phyloP scores from a whole-genome alignment of 2,797 vertebrate species.

The Florisuga fusca region DNA sequence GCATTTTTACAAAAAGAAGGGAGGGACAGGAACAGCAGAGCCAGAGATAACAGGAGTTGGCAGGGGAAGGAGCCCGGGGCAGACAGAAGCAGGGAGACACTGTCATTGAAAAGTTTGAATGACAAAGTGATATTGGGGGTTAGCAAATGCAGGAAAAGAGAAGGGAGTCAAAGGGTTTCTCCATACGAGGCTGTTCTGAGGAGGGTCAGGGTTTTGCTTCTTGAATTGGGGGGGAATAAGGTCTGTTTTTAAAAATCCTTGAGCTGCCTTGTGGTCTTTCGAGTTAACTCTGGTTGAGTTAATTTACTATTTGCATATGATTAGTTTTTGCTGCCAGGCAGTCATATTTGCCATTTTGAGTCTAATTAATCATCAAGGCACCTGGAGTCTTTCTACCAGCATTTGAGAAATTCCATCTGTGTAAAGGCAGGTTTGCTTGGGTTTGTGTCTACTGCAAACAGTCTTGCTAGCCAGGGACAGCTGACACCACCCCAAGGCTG shows the following conservation, averaged over 20 bases:
- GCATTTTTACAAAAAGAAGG: neutral
- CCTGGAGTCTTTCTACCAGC: neutral
- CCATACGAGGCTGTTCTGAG: neutral
- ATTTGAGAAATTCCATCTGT: neutral
- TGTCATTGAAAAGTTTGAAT: neutral
- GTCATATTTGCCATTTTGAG: constrained; percentile 19
- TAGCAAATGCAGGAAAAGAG: neutral
- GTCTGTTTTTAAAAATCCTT: neutral
- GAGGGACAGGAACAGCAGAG: neutral
- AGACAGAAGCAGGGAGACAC: neutral
- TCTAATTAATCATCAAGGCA: constrained; percentile 42
- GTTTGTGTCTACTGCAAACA: neutral
- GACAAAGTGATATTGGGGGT: neutral
- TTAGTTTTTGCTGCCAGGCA: neutral
- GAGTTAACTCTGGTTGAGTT: neutral
- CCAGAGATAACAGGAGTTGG: neutral
- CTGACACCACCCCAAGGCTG: rapidly evolving
- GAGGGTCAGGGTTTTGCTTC: neutral
- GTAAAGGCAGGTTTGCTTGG: neutral
- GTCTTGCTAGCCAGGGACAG: neutral
- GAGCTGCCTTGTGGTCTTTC: neutral
- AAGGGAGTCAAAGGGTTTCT: neutral
- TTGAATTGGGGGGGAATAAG: neutral
- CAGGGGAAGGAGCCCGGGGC: neutral
- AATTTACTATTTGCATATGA: neutral